phyloP scores from a whole-genome alignment of 2,797 vertebrate genomes.

The Coregonus suidteri region DNA sequence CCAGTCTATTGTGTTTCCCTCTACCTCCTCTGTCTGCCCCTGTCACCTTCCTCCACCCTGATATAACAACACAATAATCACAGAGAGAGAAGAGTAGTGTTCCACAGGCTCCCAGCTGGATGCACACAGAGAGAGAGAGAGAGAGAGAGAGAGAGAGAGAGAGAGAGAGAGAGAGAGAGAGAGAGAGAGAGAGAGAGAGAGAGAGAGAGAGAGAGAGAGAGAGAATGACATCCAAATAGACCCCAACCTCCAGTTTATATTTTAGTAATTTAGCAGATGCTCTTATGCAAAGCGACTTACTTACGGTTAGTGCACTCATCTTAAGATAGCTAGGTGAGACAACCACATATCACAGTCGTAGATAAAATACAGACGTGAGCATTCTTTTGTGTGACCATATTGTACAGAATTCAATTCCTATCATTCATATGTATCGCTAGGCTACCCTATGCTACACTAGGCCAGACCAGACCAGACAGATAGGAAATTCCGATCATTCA shows the following conservation, averaged over 20 bases:
- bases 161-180: no score
- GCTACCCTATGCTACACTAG: neutral
- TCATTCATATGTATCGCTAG: neutral
- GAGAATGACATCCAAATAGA: neutral
- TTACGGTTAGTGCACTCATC: no score
- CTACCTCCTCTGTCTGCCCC: neutral
- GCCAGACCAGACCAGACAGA: neutral
- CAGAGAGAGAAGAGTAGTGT: neutral
- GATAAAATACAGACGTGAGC: no score
- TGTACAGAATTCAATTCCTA: neutral
- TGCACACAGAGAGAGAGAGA: neutral
- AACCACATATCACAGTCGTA: no score
- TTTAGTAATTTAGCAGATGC: no score
- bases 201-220: no score
- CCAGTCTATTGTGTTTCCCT: constrained; percentile 22
- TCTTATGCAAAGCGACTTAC: no score
- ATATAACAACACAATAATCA: neutral
- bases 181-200: no score
- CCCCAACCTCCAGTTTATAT: neutral
- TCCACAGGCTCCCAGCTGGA: neutral
- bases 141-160: no score
- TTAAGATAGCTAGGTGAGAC: no score
- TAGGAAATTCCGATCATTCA: neutral
- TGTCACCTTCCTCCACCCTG: constrained; percentile 1
- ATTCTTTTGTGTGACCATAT: neutral